phyloP scores from a whole-genome alignment of 2,797 vertebrate genomes.

The Acanthurus lineatus region DNA sequence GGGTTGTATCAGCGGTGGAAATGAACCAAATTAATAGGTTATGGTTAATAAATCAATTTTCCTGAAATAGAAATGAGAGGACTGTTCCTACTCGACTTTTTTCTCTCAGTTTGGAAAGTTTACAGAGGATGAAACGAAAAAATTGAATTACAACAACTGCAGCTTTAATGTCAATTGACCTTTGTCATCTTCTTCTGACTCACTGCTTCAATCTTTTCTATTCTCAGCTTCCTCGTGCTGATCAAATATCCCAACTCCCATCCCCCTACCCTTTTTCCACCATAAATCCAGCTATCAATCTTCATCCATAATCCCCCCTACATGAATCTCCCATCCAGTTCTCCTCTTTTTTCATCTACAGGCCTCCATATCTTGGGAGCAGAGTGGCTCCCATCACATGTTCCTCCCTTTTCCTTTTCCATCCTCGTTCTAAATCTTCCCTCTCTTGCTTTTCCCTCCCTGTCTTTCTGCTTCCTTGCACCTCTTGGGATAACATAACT shows the following conservation, averaged over 20 bases:
- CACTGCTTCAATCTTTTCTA: conserved; percentile 20
- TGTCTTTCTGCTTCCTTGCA: conserved; percentile 49
- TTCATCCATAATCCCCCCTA: conserved; percentile 68
- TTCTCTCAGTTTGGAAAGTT: conserved; percentile 40
- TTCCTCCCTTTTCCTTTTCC: conserved; percentile 41
- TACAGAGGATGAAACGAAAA: conserved; percentile 24
- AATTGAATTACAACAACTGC: conserved; percentile 46
- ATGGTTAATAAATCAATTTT: conserved; percentile 66
- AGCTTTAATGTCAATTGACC: conserved; percentile 30
- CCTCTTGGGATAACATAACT: conserved; percentile 72
- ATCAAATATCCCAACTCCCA: conserved; percentile 39
- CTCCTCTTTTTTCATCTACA: conserved; percentile 51
- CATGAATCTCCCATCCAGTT: conserved; percentile 54
- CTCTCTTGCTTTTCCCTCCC: conserved; percentile 31
- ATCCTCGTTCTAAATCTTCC: conserved; percentile 36
- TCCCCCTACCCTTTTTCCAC: neutral
- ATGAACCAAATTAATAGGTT: conserved; percentile 70
- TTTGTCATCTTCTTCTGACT: conserved; percentile 31
- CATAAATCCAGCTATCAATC: conserved; percentile 59
- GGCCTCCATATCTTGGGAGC: conserved; percentile 38
- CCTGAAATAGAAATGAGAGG: conserved; percentile 37
- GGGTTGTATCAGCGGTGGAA: conserved; percentile 42
- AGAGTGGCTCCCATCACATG: conserved; percentile 53
- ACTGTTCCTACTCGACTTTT: conserved; percentile 8
- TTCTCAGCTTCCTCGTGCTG: conserved; percentile 47